These are phyloP conservation scores for Sympetrum striolatum DNA, from an alignment of 2,888 invertebrate species.

Conservation along the genomic window DNA sequence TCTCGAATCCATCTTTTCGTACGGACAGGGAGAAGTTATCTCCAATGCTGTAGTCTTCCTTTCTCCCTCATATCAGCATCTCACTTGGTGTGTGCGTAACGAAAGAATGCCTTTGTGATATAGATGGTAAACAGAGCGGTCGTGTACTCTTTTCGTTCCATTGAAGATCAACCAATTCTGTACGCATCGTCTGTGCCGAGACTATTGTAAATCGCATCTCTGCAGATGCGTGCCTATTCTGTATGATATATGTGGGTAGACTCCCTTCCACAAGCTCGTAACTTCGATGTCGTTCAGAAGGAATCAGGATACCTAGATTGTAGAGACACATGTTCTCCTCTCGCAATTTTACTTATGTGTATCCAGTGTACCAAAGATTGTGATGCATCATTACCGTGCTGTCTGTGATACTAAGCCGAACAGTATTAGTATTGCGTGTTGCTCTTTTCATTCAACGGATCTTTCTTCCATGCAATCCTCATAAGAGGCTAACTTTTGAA, in stretches of 20 bases:
- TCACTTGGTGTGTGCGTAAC: not conserved
- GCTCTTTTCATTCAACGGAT: not conserved
- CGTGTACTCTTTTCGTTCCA: not conserved
- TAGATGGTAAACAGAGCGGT: not conserved
- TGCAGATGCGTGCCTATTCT: not conserved
- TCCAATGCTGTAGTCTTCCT: not conserved
- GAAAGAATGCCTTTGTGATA: not conserved
- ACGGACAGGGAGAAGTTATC: not conserved
- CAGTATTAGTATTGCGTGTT: constrained; percentile 18
- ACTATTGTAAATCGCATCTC: not conserved
- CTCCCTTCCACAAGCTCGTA: not conserved
- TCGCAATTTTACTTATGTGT: not conserved
- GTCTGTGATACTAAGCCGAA: constrained; percentile 34
- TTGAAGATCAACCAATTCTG: no score
- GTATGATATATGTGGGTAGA: not conserved
- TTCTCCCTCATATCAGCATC: not conserved
- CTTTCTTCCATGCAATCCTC: no score
- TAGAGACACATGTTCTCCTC: not conserved
- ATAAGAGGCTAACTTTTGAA: no score
- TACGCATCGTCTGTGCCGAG: not conserved
- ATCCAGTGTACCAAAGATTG: constrained; percentile 36
- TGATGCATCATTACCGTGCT: constrained; percentile 1
- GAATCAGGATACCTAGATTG: not conserved
- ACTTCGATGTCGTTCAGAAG: not conserved
- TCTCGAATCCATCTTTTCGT: not conserved